Conservation (phyloP, 2,888 invertebrate species). For the Adela reaumurella region DNA sequence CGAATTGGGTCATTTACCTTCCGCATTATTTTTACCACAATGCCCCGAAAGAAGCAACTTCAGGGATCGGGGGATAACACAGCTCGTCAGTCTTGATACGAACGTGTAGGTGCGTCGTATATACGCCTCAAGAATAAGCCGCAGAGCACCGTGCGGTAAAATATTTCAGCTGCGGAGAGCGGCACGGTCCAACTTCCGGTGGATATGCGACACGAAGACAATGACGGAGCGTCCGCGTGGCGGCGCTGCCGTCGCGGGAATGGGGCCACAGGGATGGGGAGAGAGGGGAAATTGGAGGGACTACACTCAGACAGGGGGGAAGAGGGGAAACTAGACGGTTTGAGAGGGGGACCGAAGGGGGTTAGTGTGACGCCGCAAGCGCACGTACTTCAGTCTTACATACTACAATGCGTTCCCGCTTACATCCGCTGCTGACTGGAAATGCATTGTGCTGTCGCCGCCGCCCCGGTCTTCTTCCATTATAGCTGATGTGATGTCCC, state of each 20-base stretch:
- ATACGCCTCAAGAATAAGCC: background rate
- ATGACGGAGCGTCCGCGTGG: background rate
- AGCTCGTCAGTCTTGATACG: no score
- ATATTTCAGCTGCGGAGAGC: background rate
- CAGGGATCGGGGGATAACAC: no score
- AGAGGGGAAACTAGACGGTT: no score
- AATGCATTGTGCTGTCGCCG: conserved; percentile 31
- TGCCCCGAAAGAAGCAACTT: no score
- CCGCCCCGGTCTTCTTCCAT: conserved; percentile 32
- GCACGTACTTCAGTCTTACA: background rate
- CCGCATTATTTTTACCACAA: no score
- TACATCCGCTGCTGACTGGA: conserved; percentile 19
- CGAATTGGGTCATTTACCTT: no score
- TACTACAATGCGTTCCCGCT: background rate
- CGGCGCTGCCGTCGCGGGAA: no score
- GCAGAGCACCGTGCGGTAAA: background rate
- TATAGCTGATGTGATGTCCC: conserved; percentile 10
- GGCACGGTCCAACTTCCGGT: background rate
- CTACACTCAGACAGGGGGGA: no score
- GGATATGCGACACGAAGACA: background rate
- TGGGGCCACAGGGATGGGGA: no score
- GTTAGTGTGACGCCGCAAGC: background rate
- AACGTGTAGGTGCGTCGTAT: no score
- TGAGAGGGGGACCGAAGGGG: background rate
- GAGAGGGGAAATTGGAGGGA: no score